Evolutionary conservation across 2,888 invertebrate genomes (phyloP).

Genomic region (Leucophora obtusa): DNA sequence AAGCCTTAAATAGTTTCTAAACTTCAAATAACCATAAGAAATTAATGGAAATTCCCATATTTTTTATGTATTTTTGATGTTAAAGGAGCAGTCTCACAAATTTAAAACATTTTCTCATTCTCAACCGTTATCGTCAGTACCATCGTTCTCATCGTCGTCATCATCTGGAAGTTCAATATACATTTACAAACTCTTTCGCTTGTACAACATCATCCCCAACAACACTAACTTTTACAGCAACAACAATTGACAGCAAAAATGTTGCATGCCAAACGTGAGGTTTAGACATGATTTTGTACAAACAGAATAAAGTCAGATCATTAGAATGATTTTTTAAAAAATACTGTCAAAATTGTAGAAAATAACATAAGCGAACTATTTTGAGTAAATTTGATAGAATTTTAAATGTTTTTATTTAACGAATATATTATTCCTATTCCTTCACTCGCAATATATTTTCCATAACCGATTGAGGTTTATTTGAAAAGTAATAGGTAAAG

Average conservation of each 20-base stretch:
- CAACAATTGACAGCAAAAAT: conserved; percentile 16
- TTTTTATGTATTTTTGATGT: not conserved
- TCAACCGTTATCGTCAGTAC: conserved; percentile 10
- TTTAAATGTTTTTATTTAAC: too few species aligned
- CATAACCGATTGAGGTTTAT: too few species aligned
- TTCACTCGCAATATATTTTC: too few species aligned
- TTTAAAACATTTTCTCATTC: conserved; percentile 15
- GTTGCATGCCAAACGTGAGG: conserved; percentile 23
- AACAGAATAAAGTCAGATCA: too few species aligned
- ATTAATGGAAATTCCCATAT: conserved; percentile 19
- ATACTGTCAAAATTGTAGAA: too few species aligned
- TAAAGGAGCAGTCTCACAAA: conserved; percentile 16
- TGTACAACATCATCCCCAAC: conserved; percentile 34
- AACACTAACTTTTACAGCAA: conserved; percentile 15
- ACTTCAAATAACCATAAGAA: not conserved
- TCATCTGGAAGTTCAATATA: conserved; percentile 28
- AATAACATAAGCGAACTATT: too few species aligned
- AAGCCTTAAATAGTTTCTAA: too few species aligned
- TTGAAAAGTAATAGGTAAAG: too few species aligned
- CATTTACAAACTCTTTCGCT: conserved; percentile 32
- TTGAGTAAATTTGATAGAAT: too few species aligned
- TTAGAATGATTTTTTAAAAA: not conserved
- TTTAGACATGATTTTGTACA: conserved; percentile 19
- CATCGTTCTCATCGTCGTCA: conserved; percentile 13
- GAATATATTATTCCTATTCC: too few species aligned